phyloP scores from a whole-genome alignment of 2,888 invertebrate genomes.

The Plebejus argus region DNA sequence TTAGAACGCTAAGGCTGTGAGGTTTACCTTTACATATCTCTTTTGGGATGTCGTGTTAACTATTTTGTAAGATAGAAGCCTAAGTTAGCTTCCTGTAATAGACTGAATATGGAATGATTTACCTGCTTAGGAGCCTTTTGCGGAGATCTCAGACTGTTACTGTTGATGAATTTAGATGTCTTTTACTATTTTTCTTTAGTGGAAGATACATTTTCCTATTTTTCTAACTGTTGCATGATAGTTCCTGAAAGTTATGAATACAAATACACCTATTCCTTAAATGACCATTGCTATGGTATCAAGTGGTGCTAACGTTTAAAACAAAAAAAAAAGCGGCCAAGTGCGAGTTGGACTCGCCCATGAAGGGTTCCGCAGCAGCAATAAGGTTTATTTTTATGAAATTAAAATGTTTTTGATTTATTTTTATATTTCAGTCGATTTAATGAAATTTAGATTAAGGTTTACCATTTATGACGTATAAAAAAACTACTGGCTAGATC shows the following conservation, averaged over 20 bases:
- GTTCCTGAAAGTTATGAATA: neutral
- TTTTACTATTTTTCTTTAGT: neutral
- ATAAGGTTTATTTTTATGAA: no score
- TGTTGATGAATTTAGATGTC: neutral
- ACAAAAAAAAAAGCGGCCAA: no score
- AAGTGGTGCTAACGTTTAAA: neutral
- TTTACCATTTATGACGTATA: no score
- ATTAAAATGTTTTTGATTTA: no score
- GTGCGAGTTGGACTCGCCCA: no score
- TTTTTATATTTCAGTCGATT: no score
- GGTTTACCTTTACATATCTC: constrained; percentile 23
- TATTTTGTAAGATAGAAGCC: constrained; percentile 7
- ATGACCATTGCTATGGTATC: neutral
- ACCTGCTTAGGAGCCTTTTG: neutral
- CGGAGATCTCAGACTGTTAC: neutral
- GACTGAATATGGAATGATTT: neutral
- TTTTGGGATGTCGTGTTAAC: constrained; percentile 17
- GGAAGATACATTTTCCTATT: neutral
- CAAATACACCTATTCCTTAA: neutral
- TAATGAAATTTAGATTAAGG: no score
- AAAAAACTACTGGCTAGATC: no score
- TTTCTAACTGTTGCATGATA: neutral
- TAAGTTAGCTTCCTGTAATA: constrained; percentile 1
- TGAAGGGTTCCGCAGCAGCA: no score
- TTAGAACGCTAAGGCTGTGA: constrained; percentile 25